Evolutionary conservation across 1,140 invertebrate genomes (phyloP).

Genomic region (Homarus americanus): DNA sequence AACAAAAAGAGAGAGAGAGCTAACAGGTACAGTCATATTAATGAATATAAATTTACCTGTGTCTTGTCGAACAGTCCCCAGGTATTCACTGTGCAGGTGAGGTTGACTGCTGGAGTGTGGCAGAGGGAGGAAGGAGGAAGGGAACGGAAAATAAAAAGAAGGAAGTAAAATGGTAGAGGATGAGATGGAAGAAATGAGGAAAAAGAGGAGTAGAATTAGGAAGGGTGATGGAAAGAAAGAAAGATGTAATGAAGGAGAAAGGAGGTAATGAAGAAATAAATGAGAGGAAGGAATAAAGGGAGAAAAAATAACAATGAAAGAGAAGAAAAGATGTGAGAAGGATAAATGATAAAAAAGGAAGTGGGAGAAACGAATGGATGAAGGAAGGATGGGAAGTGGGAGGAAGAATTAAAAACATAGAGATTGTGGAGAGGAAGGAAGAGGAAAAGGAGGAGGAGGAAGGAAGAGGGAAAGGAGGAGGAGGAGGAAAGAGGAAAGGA

Average conservation of each 20-base stretch:
- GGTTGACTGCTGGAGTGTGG: neutral
- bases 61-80: neutral
- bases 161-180: neutral
- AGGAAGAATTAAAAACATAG: too few relatives aligned
- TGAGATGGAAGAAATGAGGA: neutral
- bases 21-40: too few relatives aligned
- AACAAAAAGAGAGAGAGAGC: too few relatives aligned
- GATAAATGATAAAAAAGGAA: too few relatives aligned
- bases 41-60: too few relatives aligned
- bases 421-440: neutral
- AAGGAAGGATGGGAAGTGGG: too few relatives aligned
- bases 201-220: neutral
- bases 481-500: too few relatives aligned
- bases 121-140: neutral
- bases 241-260: neutral
- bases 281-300: too few relatives aligned
- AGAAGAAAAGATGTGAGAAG: too few relatives aligned
- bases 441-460: neutral
- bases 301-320: too few relatives aligned
- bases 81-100: neutral
- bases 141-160: neutral
- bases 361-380: too few relatives aligned
- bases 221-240: neutral
- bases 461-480: too few relatives aligned
- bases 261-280: neutral